These are phyloP conservation scores for Drosophila ogumai DNA, from an alignment of 1,140 invertebrate species.

Conservation along the genomic window DNA sequence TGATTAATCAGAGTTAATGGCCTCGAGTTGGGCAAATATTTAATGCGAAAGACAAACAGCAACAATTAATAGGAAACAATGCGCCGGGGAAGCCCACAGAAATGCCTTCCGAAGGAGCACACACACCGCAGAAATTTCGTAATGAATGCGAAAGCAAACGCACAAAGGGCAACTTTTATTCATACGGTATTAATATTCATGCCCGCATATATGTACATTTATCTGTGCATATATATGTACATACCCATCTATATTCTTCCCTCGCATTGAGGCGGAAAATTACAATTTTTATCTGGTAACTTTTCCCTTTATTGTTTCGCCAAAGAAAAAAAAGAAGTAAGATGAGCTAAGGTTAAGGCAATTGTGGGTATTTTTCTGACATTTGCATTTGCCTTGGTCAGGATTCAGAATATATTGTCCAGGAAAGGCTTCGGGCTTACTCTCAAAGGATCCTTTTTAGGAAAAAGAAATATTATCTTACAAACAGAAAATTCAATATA, in stretches of 20 bases:
- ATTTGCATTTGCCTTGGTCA: neutral
- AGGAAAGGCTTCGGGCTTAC: too few relatives aligned
- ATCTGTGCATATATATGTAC: neutral
- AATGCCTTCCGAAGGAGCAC: constrained; percentile 29
- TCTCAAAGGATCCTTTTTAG: neutral
- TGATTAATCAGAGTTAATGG: constrained; percentile 77
- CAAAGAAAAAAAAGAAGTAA: constrained; percentile 14
- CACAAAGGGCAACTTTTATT: constrained; percentile 71
- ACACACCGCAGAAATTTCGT: constrained; percentile 32
- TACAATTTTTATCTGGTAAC: constrained; percentile 69
- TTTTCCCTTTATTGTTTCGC: constrained; percentile 51
- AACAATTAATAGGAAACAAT: constrained; percentile 68
- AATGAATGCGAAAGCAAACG: constrained; percentile 37
- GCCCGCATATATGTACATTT: constrained; percentile 11
- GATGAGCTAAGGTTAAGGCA: constrained; percentile 1
- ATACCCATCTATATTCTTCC: constrained; percentile 4
- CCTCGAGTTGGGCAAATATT: constrained; percentile 30
- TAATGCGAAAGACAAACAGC: constrained; percentile 37
- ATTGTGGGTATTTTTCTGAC: constrained; percentile 1
- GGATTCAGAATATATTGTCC: neutral
- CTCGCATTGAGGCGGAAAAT: constrained; percentile 55
- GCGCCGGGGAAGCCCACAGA: constrained; percentile 19
- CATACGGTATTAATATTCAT: constrained; percentile 74
- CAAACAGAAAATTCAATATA: neutral
- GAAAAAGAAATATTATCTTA: neutral